phyloP scores from a whole-genome alignment of 2,113 vertebrate genomes.

The Chaetodon auriga region DNA sequence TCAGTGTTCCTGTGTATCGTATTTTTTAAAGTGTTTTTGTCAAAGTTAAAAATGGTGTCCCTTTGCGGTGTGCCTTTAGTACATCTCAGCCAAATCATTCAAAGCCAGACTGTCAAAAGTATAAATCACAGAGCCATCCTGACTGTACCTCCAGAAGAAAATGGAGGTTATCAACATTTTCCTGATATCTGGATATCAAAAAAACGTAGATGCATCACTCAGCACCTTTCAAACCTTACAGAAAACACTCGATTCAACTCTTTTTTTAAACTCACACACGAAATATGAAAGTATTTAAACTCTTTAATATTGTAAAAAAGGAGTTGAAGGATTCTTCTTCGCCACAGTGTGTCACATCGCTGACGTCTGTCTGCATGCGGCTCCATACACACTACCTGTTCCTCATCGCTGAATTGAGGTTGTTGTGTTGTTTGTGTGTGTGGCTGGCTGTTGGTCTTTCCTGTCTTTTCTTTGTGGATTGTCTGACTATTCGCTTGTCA shows the following conservation, averaged over 20 bases:
- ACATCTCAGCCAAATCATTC: background rate
- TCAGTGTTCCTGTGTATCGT: background rate
- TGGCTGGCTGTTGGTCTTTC: background rate
- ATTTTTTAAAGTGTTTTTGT: background rate
- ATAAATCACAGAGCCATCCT: background rate
- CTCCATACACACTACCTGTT: background rate
- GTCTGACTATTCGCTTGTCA: background rate
- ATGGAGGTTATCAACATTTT: background rate
- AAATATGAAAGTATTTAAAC: background rate
- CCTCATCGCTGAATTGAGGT: constrained; percentile 2
- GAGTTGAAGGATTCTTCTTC: background rate
- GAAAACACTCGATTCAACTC: background rate
- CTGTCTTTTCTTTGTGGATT: background rate
- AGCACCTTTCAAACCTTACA: background rate
- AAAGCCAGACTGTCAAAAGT: background rate
- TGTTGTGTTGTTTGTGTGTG: background rate
- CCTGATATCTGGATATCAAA: background rate
- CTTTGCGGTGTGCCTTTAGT: background rate
- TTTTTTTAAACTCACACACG: background rate
- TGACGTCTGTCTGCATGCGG: background rate
- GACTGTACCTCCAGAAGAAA: background rate
- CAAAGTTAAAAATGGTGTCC: background rate
- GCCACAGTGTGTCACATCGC: constrained; percentile 17
- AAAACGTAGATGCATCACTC: background rate
- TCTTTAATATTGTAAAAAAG: background rate